Evolutionary conservation across 2,888 invertebrate genomes (phyloP).

Genomic region (Odontocerum albicorne): DNA sequence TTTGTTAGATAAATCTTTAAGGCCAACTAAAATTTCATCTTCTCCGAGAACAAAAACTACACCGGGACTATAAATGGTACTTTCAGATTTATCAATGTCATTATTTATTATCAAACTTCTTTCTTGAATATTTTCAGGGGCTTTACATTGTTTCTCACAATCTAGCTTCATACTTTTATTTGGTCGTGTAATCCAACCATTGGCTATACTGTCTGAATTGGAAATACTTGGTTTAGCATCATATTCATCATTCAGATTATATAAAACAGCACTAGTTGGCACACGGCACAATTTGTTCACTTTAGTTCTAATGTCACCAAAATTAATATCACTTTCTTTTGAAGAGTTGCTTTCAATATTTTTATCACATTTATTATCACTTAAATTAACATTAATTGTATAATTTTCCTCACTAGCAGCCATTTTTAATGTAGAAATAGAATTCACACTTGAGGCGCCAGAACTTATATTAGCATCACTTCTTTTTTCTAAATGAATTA

Average conservation of each 20-base stretch:
- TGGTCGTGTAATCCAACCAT: neutral
- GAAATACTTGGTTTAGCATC: neutral
- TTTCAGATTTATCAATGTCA: neutral
- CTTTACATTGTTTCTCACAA: slow-evolving; percentile 8
- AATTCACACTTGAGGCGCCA: slow-evolving; percentile 19
- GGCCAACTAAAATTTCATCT: slow-evolving; percentile 66
- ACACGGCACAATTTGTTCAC: slow-evolving; percentile 39
- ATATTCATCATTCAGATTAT: slow-evolving; percentile 6
- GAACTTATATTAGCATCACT: slow-evolving; percentile 10
- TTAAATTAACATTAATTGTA: slow-evolving; percentile 4
- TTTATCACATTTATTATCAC: slow-evolving; percentile 2
- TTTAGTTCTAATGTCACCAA: slow-evolving; percentile 19
- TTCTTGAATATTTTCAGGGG: neutral
- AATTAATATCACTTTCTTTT: slow-evolving; percentile 4
- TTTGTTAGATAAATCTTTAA: slow-evolving; percentile 48
- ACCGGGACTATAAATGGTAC: slow-evolving; percentile 37
- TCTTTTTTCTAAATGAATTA: slow-evolving; percentile 10
- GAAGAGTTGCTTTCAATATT: neutral
- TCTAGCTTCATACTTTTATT: slow-evolving; percentile 7
- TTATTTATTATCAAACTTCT: neutral
- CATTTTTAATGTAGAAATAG: slow-evolving; percentile 15
- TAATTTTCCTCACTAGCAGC: slow-evolving; percentile 4
- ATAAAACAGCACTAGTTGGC: slow-evolving; percentile 38
- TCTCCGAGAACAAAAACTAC: slow-evolving; percentile 75
- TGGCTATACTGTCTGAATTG: neutral